Evolutionary conservation across 1,140 invertebrate genomes (phyloP), one percentile per base, ranked within the genome.

Genomic region (Drosophila tristis): DNA sequence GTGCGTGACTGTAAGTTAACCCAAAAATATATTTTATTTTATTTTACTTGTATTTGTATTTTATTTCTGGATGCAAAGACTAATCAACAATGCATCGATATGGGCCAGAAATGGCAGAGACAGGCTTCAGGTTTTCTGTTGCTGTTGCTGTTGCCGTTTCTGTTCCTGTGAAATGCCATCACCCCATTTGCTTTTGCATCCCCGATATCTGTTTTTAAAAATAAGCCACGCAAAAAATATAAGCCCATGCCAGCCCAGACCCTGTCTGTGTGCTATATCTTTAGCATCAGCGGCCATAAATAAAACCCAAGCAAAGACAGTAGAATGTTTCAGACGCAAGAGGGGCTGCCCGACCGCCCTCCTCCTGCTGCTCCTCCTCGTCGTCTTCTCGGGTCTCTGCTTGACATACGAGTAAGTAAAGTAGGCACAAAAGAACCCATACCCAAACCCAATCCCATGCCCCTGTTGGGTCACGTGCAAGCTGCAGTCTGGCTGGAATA

Each of bases 251-350:
- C 20, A 25, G 23, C 23, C 35, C 35, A 39, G 66, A 50, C 26
- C 15, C 77, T 73, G 87, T 90, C 87, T 90, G 87, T 11, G 87
- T 62, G 73, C 79, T 84, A 84, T 90, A 90, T 90, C 87, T 90
- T 82, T 57, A 84, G 67, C 76, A 90, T 90, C 87, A 84, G 51
- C 51, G 70, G 82, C 87, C 81, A 90, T 90, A 90, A 90, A 90
- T 90, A 87, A 90, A 39, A 11, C 35, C 35, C 35, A 13, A 11
- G 72, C 72, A 62, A 50, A 54, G 87, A 86, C 87, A 90, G 87
- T 87, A 86, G 76, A 90, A 82, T 90, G 78, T 74, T 72, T 67
- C 72, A 39, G 62, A 48, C 51, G 49, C 59, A 68, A 80, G 67
- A 13, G 72, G 74, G 29, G 20, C n/a, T n/a, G n/a, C 20, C 20